These are phyloP conservation scores for Heloderma charlesbogerti DNA, from an alignment of 2,113 vertebrate genomes.

Conservation along the genomic window DNA sequence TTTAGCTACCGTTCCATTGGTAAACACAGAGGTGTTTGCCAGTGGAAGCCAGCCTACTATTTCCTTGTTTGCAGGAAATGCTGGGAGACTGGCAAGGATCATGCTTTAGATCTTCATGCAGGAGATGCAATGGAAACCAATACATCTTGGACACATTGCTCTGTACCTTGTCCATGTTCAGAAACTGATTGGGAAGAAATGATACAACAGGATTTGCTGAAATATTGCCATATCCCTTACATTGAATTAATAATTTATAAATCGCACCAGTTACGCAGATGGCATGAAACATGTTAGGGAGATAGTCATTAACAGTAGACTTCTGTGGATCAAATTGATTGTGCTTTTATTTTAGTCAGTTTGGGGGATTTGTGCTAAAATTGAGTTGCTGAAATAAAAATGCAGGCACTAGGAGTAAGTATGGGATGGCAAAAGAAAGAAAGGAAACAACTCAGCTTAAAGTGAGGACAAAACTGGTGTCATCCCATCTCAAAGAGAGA, in stretches of 20 bases:
- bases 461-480: neutral
- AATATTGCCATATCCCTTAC: neutral
- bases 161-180: neutral
- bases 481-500: neutral
- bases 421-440: rapidly evolving
- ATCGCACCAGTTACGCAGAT: neutral
- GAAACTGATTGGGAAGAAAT: neutral
- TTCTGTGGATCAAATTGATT: neutral
- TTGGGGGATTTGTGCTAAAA: neutral
- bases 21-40: no score
- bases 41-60: no score
- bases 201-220: neutral
- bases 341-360: neutral
- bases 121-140: neutral
- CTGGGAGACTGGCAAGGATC: no score
- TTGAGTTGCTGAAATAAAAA: neutral
- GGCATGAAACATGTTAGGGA: neutral
- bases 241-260: neutral
- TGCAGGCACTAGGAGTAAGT: rapidly evolving
- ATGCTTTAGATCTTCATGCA: no score
- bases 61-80: no score
- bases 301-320: neutral
- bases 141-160: neutral
- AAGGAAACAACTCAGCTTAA: rapidly evolving
- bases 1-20: no score